Percentiles rank a stretch among this genome's conserved stretches.
Conservation (phyloP, 2,113 vertebrate species). For the Aegotheles bennettii region DNA sequence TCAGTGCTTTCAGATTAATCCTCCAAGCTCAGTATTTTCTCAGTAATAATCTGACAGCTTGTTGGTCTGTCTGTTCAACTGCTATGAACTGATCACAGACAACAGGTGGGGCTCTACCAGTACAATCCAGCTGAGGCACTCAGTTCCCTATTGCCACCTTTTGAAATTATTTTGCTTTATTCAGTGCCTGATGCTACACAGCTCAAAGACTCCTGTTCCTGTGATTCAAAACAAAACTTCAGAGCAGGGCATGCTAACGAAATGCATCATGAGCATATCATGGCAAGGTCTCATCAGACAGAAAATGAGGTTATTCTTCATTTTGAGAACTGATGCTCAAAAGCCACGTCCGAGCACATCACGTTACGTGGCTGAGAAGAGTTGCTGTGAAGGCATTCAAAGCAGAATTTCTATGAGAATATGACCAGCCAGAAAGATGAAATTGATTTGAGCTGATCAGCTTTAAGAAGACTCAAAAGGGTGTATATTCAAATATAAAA, state of each 20-base stretch:
- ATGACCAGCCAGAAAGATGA: background rate
- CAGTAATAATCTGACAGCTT: background rate
- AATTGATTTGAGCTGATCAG: background rate
- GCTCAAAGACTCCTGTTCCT: background rate
- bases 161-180: background rate
- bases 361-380: background rate
- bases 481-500: background rate
- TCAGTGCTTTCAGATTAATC: background rate
- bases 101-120: background rate
- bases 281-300: background rate
- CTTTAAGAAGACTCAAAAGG: background rate
- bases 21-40: background rate
- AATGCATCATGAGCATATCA: rapidly evolving
- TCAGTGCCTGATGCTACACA: background rate
- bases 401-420: background rate
- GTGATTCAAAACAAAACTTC: background rate
- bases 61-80: background rate
- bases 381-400: background rate
- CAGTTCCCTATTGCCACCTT: background rate
- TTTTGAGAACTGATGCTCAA: background rate
- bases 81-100: background rate
- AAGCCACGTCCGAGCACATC: rapidly evolving
- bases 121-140: background rate
- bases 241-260: rapidly evolving
- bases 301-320: background rate